These are phyloP conservation scores for Muscicapa comitata DNA, from an alignment of 2,797 vertebrate species.

Conservation along the genomic window DNA sequence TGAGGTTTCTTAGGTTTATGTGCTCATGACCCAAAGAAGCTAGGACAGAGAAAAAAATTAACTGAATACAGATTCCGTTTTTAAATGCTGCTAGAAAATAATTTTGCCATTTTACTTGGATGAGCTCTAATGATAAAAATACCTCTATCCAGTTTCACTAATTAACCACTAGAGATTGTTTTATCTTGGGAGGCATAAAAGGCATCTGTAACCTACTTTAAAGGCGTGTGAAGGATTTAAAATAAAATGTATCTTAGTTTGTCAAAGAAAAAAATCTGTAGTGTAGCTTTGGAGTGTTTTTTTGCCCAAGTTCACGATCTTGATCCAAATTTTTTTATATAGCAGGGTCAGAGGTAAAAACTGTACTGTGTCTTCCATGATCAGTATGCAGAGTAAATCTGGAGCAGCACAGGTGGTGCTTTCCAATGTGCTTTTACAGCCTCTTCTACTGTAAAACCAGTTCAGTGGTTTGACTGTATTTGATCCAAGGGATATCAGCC, in stretches of 20 bases:
- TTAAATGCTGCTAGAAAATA: neutral
- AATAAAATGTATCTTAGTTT: neutral
- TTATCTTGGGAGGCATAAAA: conserved; percentile 46
- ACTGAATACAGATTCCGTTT: neutral
- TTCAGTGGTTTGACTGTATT: neutral
- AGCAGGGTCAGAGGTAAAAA: neutral
- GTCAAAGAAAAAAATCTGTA: neutral
- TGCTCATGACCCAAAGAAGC: neutral
- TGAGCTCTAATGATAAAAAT: conserved; percentile 41
- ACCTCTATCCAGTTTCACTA: conserved; percentile 33
- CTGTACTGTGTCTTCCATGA: neutral
- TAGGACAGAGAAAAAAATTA: neutral
- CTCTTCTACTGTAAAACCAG: neutral
- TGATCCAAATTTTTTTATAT: neutral
- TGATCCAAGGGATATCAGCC: neutral
- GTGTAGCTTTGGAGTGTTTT: neutral
- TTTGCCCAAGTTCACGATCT: neutral
- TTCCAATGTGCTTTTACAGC: neutral
- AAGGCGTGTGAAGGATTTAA: neutral
- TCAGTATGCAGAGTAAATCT: neutral
- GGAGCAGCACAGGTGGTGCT: neutral
- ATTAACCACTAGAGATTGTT: conserved; percentile 65
- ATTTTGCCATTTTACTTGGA: neutral
- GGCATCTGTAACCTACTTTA: conserved; percentile 47
- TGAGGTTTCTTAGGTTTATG: neutral